These are phyloP conservation scores for Trachops cirrhosus DNA, from an alignment of 2,797 vertebrate species.

Conservation along the genomic window DNA sequence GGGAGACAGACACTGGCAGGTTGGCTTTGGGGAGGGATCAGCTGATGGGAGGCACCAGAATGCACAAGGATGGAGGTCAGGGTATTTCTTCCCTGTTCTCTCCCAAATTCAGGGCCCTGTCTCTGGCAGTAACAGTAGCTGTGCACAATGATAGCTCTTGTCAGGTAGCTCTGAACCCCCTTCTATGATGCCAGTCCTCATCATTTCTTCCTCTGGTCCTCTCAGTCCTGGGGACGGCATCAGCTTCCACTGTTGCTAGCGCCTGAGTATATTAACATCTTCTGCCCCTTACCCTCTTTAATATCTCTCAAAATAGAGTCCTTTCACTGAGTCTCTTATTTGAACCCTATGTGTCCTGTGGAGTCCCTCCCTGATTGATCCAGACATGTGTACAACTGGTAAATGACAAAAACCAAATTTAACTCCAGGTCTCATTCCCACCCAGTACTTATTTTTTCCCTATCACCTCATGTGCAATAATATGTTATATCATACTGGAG, in stretches of 20 bases:
- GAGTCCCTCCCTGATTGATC: background rate
- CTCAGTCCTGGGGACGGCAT: background rate
- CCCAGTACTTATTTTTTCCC: background rate
- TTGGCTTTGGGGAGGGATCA: background rate
- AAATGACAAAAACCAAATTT: background rate
- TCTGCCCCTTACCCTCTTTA: background rate
- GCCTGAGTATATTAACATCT: background rate
- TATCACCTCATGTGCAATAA: background rate
- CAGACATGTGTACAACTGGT: background rate
- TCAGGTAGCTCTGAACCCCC: background rate
- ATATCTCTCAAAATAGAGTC: background rate
- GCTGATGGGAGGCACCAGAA: background rate
- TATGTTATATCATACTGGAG: background rate
- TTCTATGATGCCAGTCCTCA: background rate
- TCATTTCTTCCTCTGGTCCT: background rate
- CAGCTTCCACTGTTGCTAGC: background rate
- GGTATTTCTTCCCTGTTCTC: background rate
- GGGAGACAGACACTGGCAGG: background rate
- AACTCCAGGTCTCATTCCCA: slow-evolving; percentile 3
- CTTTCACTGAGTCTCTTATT: background rate
- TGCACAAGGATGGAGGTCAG: background rate
- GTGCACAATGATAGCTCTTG: background rate
- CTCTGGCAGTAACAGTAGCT: background rate
- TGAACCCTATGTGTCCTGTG: background rate
- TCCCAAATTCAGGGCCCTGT: background rate